A percentile compares a stretch with the other conserved stretches of the same genome.
These are phyloP conservation scores for Bellardia pandia DNA, from an alignment of 2,888 invertebrate genomes.

Conservation along the genomic window DNA sequence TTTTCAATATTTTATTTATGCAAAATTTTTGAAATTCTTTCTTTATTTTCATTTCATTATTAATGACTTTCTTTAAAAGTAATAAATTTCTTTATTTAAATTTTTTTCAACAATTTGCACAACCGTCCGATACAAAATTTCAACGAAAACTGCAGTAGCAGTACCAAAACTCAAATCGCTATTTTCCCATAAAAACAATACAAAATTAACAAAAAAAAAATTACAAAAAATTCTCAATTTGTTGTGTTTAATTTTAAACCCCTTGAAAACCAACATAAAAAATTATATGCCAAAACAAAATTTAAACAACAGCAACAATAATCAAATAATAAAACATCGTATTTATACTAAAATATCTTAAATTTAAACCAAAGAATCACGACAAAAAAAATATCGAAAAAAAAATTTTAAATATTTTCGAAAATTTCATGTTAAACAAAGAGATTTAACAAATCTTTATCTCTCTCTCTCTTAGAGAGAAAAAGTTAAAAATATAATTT, in stretches of 20 bases:
- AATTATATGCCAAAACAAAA: background rate
- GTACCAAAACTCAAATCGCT: conserved; percentile 1
- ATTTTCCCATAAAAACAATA: conserved; percentile 44
- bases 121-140: conserved; percentile 68
- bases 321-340: background rate
- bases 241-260: conserved; percentile 56
- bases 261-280: conserved; percentile 28
- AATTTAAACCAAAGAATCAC: background rate
- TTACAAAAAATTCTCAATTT: conserved; percentile 38
- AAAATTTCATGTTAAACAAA: background rate
- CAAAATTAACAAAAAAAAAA: background rate
- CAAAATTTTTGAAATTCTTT: conserved; percentile 66
- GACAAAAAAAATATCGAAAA: background rate
- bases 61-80: background rate
- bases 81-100: conserved; percentile 22
- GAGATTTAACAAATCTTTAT: background rate
- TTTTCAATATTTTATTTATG: conserved; percentile 16
- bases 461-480: background rate
- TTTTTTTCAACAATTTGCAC: conserved; percentile 67
- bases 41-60: conserved; percentile 5
- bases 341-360: conserved; percentile 39
- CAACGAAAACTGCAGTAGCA: conserved; percentile 65
- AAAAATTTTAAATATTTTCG: background rate
- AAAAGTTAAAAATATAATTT: background rate
- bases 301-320: conserved; percentile 24